Conservation (phyloP, 2,113 vertebrate species). For the Neolamprologus variostigma region DNA sequence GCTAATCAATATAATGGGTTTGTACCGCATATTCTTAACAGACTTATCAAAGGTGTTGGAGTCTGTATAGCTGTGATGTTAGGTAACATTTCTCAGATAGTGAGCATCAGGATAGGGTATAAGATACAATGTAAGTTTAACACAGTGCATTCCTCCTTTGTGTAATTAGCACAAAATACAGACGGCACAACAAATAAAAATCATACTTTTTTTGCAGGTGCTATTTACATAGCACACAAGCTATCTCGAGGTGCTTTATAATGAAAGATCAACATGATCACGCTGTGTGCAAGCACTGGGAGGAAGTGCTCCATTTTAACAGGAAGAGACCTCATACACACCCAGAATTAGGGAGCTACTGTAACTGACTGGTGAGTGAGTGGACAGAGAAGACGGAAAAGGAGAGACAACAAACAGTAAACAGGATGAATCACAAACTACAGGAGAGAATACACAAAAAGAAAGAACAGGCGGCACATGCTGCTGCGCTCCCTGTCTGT, state of each 20-base stretch:
- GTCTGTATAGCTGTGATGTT: neutral
- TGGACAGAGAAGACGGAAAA: neutral
- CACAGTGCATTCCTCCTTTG: neutral
- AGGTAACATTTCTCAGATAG: neutral
- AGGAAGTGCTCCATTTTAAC: neutral
- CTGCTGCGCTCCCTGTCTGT: neutral
- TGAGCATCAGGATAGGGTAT: neutral
- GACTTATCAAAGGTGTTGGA: neutral
- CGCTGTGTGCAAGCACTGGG: neutral
- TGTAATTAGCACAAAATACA: neutral
- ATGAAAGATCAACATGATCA: neutral
- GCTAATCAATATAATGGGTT: neutral
- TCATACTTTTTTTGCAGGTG: neutral
- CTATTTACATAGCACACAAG: neutral
- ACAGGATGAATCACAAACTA: neutral
- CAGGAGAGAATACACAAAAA: neutral
- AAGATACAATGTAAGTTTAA: neutral
- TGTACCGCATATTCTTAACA: neutral
- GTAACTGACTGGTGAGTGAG: neutral
- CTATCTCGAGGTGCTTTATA: neutral
- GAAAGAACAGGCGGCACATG: fast-evolving
- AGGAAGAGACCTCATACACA: neutral
- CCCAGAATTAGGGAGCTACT: neutral
- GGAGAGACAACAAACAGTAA: neutral
- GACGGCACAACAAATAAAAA: neutral